Evolutionary conservation across 2,888 invertebrate genomes (phyloP).

Genomic region (Drosophila fulvimacula): DNA sequence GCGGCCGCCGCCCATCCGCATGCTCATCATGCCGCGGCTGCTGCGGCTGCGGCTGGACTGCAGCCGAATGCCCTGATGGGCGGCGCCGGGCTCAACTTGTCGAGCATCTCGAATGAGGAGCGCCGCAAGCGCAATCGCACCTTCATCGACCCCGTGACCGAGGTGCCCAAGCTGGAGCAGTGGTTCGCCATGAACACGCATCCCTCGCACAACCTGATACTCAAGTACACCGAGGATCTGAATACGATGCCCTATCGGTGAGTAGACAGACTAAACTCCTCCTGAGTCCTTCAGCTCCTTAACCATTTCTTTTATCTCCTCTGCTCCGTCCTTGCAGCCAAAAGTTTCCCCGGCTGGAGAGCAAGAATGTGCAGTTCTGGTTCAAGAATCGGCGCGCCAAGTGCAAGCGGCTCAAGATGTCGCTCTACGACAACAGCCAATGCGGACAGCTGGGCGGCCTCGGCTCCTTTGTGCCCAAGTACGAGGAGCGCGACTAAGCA

Average conservation of each 20-base stretch:
- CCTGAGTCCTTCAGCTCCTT: too few species aligned
- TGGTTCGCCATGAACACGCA: constrained; percentile 99
- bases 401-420: constrained; percentile 97
- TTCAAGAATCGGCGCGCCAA: constrained; percentile 99
- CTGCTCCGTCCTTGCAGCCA: constrained; percentile 87
- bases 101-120: constrained; percentile 91
- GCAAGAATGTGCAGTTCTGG: constrained; percentile 99
- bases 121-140: constrained; percentile 97
- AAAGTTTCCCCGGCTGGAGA: constrained; percentile 99
- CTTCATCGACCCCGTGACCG: constrained; percentile 99
- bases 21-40: constrained; percentile 84
- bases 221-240: constrained; percentile 98
- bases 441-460: constrained; percentile 82
- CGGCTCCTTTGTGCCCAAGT: constrained; percentile 84
- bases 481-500: constrained; percentile 83
- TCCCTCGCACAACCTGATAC: constrained; percentile 98
- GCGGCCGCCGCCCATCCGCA: constrained; percentile 82
- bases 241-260: constrained; percentile 96
- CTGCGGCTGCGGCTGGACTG: constrained; percentile 84
- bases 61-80: constrained; percentile 77
- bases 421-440: constrained; percentile 89
- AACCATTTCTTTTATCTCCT: too few species aligned
- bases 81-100: constrained; percentile 88
- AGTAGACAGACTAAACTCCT: constrained; percentile 48
- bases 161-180: constrained; percentile 96